Evolutionary conservation across 2,797 vertebrate species (phyloP), one percentile per base, ranked within the genome.

Genomic region (Lacerta bilineata): DNA sequence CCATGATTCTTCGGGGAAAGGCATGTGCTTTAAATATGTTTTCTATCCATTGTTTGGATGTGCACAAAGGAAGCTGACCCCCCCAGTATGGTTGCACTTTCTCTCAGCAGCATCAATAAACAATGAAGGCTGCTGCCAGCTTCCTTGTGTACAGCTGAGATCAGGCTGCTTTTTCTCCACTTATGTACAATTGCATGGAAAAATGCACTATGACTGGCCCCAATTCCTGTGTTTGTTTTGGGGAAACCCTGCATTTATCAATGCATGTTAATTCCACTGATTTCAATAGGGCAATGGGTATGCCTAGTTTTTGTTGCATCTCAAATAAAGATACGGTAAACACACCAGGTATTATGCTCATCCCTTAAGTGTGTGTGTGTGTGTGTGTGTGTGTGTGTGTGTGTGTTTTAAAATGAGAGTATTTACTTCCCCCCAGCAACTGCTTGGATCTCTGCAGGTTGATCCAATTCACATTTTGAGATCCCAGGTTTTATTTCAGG

Each of bases 401-500:
- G 3, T 4, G 50, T 55, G 50, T 15, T 55, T 41, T 43, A 1
- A 82, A 81, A 82, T 8, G 7, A 10, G 29, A 69, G 25, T 1
- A 20, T 23, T 68, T 29, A 81, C 29, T 8, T 79, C 8, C 29
- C 17, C 17, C 27, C 11, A 71, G 7, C 27, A 71, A 81, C 25
- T 77, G 7, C 2, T 61, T n/a, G 23, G 36, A 55, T 29, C 39
- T 41, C 11, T 25, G 9, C 13, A 79, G 23, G n/a, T 33, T 18
- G 18, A 8, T 61, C 20, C 29, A 41, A 11, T 2, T 18, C 64
- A 55, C 61, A 33, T 20, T 74, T 80, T 39, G 27, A 41, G 17
- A 69, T 23, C 17, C 2, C 9, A 29, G 17, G 17, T 74, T 84
- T 80, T 33, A 82, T 61, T 93, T 92, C 83, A 78, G 66, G 8